Base-by-base conservation (phyloP, 2,113 vertebrate genomes). In the Apaloderma vittatum region DNA sequence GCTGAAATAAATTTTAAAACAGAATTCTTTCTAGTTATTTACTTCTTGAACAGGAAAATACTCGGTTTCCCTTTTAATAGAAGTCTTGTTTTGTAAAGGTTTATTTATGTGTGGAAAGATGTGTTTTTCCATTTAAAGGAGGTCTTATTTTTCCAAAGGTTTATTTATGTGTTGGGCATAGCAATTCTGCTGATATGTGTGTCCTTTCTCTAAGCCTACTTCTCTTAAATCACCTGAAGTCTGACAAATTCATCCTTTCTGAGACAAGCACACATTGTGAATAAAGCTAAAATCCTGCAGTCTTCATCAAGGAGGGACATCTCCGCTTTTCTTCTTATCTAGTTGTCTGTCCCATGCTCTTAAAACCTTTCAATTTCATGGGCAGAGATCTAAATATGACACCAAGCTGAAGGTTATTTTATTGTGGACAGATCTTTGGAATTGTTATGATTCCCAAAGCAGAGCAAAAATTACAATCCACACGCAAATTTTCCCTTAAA, bases 201-300 rank as follows among this genome's bases (percentile, higher is more conserved):
- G 32, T 86, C 83, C 24, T 81, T 92, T 94, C 74, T 43, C 59
- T 57, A 86, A 73, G 20, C 23, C 65, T 70, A 26, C 5, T 8
- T 90, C 36, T 88, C 83, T 46, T 90, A 94, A 88, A 93, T 91
- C 86, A 95, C 73, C 76, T 67, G 76, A 77, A 86, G 55, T 48
- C 76, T 89, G 51, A 91, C 67, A 95, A 77, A 67, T 30, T 63
- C 55, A 77, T 94, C 57, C 34, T 94, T 67, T 43, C 70, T 7
- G 30, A 72, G 65, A 75, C 79, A 84, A 79, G 45, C 24, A 37
- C 27, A 70, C 12, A 15, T 20, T 23, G 46, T 45, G 73, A 76
- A 43, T 84, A 59, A 67, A 63, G 57, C 61, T 59, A 55, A 87
- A 95, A 81, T 48, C 45, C 48, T 68, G 26, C 43, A 55, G 27